Evolutionary conservation across 2,797 vertebrate species (phyloP).

Genomic region (Chaenodraco wilsoni): DNA sequence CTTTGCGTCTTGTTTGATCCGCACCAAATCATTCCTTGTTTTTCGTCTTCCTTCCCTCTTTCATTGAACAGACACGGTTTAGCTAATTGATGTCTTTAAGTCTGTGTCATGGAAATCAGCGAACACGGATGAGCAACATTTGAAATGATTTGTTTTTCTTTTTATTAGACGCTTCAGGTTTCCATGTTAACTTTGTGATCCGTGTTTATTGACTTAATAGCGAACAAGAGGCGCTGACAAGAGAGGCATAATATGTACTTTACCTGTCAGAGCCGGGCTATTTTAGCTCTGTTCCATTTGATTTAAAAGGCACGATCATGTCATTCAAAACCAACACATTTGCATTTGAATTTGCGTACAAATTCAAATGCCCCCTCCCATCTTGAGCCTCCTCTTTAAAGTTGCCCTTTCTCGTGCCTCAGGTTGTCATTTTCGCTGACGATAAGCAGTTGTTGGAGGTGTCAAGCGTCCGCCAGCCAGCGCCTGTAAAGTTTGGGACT

Average conservation of each 20-base stretch:
- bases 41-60: slow-evolving; percentile 9
- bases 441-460: slow-evolving; percentile 75
- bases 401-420: slow-evolving; percentile 39
- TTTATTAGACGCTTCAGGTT: slow-evolving; percentile 64
- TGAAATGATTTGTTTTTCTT: slow-evolving; percentile 72
- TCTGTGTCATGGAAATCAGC: slow-evolving; percentile 76
- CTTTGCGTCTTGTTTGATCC: slow-evolving; percentile 65
- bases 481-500: slow-evolving; percentile 69
- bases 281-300: slow-evolving; percentile 35
- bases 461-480: slow-evolving; percentile 65
- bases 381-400: slow-evolving; percentile 2
- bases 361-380: slow-evolving; percentile 4
- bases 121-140: slow-evolving; percentile 60
- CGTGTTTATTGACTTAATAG: slow-evolving; percentile 76
- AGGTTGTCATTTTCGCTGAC: slow-evolving; percentile 74
- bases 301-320: slow-evolving; percentile 34
- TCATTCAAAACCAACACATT: slow-evolving; percentile 35
- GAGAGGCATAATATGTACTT: slow-evolving; percentile 58
- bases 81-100: slow-evolving; percentile 73
- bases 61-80: slow-evolving; percentile 34
- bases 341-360: slow-evolving; percentile 32
- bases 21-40: slow-evolving; percentile 59
- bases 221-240: slow-evolving; percentile 70
- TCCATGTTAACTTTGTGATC: slow-evolving; percentile 75
- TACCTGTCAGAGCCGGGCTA: slow-evolving; percentile 46